Percentiles rank a stretch among this genome's conserved stretches.
These are phyloP conservation scores for Reticulitermes speratus DNA, from an alignment of 1,140 invertebrate species.

Conservation along the genomic window DNA sequence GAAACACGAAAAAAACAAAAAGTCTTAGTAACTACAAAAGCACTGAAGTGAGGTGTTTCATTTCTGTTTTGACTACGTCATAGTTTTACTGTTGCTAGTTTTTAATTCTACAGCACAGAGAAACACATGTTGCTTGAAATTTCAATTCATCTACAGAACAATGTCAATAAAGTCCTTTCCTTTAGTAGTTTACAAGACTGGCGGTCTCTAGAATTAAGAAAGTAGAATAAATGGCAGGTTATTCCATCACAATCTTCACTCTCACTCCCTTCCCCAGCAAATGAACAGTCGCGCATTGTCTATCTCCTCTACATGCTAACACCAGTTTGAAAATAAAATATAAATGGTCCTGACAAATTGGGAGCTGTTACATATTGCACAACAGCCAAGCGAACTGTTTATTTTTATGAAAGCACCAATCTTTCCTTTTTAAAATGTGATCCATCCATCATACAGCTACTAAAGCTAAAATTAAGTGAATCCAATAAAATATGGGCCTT, in stretches of 20 bases:
- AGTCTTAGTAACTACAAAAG: background rate
- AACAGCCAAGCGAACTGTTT: background rate
- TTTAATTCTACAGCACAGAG: background rate
- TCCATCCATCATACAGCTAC: background rate
- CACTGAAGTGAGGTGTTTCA: background rate
- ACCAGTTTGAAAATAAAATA: conserved; percentile 3
- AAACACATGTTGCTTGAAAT: background rate
- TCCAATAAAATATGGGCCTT: background rate
- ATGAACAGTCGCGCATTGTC: background rate
- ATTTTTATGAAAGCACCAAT: background rate
- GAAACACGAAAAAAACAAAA: background rate
- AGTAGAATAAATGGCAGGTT: background rate
- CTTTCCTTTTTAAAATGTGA: conserved; percentile 8
- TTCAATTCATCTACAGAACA: background rate
- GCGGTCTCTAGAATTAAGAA: background rate
- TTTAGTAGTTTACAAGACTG: background rate
- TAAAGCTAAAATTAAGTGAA: background rate
- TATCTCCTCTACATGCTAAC: background rate
- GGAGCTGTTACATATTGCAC: background rate
- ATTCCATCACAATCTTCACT: background rate
- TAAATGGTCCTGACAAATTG: background rate
- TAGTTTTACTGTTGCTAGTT: background rate
- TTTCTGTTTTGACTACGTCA: background rate
- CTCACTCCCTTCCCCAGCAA: background rate
- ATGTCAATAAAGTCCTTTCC: background rate